These are phyloP conservation scores for Sporophila hypoxantha DNA, from an alignment of 2,113 vertebrate species.

Conservation along the genomic window DNA sequence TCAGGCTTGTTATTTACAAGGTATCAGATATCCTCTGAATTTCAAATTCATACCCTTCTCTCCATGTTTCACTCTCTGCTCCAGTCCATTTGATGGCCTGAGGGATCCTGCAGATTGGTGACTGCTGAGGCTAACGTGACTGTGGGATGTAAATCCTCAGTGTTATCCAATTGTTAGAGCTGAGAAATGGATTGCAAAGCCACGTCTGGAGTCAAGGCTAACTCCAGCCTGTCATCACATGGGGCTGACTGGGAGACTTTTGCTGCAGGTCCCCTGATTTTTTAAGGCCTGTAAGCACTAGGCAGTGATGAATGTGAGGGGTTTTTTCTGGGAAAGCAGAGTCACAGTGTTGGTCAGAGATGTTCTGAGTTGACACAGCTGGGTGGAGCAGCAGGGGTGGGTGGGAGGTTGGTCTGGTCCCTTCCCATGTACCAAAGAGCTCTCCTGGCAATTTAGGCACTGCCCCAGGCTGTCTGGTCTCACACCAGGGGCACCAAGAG, in stretches of 20 bases:
- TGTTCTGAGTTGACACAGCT: background rate
- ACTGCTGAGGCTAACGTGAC: background rate
- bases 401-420: background rate
- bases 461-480: background rate
- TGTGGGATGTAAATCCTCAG: background rate
- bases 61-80: background rate
- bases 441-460: background rate
- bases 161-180: background rate
- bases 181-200: conserved; percentile 16
- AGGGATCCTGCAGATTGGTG: background rate
- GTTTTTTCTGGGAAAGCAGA: background rate
- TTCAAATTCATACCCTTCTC: conserved; percentile 4
- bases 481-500: background rate
- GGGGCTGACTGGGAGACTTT: background rate
- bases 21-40: conserved; percentile 10
- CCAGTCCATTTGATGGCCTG: background rate
- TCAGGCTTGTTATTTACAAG: conserved; percentile 32
- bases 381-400: background rate
- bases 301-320: background rate
- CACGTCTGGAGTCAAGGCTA: background rate
- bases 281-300: background rate
- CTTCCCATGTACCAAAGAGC: background rate
- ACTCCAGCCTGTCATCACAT: background rate
- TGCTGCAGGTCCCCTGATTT: background rate
- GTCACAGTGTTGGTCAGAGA: background rate